Conservation (phyloP, 2,888 invertebrate genomes). For the Byasa hedistus region DNA sequence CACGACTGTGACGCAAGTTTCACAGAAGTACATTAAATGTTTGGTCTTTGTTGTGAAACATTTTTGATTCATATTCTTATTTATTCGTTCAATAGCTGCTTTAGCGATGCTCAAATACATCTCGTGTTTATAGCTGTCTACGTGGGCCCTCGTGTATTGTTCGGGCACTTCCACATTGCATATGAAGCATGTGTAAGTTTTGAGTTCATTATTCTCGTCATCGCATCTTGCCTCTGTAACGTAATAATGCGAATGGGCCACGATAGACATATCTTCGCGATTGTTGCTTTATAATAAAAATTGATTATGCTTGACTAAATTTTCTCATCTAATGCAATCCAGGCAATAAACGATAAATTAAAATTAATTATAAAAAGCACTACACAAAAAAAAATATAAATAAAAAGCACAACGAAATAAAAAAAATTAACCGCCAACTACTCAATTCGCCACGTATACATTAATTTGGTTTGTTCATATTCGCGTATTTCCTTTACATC, state of each 20-base stretch:
- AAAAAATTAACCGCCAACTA: no score
- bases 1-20: constrained; percentile 5
- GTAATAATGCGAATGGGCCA: neutral
- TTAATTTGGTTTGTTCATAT: no score
- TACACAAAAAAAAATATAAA: neutral
- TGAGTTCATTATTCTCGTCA: neutral
- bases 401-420: no score
- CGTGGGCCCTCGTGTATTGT: constrained; percentile 2
- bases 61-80: constrained; percentile 2
- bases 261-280: neutral
- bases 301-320: no score
- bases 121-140: constrained; percentile 11
- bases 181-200: constrained; percentile 8
- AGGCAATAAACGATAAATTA: neutral
- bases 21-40: constrained; percentile 6
- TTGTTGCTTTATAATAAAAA: no score
- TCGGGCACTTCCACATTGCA: constrained; percentile 14
- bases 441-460: no score
- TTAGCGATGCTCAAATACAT: constrained; percentile 4
- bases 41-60: neutral
- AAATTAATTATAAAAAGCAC: neutral
- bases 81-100: constrained; percentile 8
- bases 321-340: no score
- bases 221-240: constrained; percentile 2
- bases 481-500: no score